Conservation (phyloP, 2,797 vertebrate genomes). For the Argya squamiceps region DNA sequence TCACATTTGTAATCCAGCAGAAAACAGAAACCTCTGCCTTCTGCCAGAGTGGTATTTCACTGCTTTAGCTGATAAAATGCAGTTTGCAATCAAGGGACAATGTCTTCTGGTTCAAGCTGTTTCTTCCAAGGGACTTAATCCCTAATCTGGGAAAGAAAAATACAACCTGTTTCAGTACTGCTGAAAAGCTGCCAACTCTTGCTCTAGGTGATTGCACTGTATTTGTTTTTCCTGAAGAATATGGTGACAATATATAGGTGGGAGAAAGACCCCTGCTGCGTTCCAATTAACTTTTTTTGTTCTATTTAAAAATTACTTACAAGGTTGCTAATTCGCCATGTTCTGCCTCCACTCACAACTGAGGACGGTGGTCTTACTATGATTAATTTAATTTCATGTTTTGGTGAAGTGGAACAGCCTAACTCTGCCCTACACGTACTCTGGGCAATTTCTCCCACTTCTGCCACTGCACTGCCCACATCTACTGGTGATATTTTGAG, state of each 20-base stretch:
- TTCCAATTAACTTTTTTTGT: background rate
- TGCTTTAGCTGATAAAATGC: background rate
- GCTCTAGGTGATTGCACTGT: background rate
- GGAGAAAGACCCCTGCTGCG: background rate
- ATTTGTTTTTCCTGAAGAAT: background rate
- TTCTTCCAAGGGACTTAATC: background rate
- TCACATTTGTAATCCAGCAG: background rate
- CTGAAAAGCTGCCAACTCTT: background rate
- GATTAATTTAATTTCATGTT: background rate
- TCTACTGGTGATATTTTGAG: background rate
- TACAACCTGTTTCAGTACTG: background rate
- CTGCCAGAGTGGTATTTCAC: background rate
- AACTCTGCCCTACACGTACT: background rate
- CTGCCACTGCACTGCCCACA: fast-evolving
- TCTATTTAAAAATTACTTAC: background rate
- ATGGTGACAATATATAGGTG: background rate
- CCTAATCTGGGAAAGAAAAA: background rate
- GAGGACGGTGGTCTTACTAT: background rate
- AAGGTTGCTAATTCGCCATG: background rate
- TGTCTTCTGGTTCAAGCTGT: background rate
- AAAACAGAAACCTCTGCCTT: background rate
- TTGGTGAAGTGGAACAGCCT: background rate
- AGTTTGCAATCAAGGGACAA: background rate
- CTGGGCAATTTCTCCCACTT: background rate
- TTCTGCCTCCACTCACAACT: background rate